Conservation (phyloP, 1,140 invertebrate genomes). For the Sminthurides bifidus region DNA sequence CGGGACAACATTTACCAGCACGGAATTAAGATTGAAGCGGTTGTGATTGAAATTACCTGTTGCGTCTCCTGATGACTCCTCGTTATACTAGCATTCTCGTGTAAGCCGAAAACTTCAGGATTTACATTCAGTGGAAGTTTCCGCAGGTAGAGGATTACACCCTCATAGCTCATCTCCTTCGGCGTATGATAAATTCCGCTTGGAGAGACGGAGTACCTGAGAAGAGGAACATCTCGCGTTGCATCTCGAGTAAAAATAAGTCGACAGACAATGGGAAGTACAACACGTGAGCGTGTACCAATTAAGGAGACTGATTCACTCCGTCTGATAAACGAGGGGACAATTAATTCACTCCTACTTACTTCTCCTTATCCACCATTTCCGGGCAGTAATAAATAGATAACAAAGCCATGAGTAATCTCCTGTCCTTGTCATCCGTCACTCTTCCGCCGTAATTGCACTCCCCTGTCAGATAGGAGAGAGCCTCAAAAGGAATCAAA, state of each 20-base stretch:
- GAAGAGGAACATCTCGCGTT: background rate
- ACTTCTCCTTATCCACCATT: constrained; percentile 33
- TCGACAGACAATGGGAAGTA: background rate
- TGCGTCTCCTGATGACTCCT: constrained; percentile 36
- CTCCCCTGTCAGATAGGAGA: constrained; percentile 47
- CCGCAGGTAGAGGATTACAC: constrained; percentile 41
- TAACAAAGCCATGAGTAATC: constrained; percentile 40
- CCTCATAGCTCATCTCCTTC: constrained; percentile 37
- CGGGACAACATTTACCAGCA: too few species aligned
- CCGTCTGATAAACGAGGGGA: background rate
- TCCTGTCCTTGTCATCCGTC: constrained; percentile 47
- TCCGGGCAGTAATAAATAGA: constrained; percentile 30
- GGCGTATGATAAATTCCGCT: constrained; percentile 41
- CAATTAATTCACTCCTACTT: too few species aligned
- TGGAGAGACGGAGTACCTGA: constrained; percentile 41
- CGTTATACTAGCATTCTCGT: constrained; percentile 47
- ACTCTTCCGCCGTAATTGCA: constrained; percentile 48
- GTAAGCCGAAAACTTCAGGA: constrained; percentile 45
- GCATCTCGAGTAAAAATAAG: background rate
- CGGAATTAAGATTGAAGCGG: too few species aligned
- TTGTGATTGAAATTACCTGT: too few species aligned
- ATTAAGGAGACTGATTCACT: background rate
- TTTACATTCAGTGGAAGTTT: constrained; percentile 40
- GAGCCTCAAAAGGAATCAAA: constrained; percentile 43
- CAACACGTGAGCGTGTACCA: too few species aligned